Conservation (phyloP, 2,888 invertebrate genomes). For the Caenorhabditis sp. region DNA sequence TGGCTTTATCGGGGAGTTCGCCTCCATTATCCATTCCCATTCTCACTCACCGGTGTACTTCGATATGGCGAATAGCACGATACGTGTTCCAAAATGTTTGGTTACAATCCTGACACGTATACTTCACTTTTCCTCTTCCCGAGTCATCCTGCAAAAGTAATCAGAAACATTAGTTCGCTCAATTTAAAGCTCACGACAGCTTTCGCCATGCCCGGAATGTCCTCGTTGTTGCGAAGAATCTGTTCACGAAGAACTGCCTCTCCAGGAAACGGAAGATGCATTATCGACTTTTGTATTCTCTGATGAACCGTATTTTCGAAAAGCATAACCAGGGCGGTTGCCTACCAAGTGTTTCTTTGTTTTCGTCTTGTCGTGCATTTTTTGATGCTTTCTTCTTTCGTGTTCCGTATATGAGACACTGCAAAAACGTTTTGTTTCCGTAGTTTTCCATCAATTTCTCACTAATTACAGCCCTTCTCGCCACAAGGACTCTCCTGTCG, state of each 20-base stretch:
- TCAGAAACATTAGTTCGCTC: background rate
- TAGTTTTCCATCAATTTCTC: background rate
- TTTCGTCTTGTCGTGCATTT: constrained; percentile 42
- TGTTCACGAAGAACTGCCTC: constrained; percentile 22
- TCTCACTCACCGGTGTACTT: constrained; percentile 38
- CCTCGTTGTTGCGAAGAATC: background rate
- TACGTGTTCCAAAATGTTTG: constrained; percentile 14
- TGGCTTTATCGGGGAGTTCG: background rate
- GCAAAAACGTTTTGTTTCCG: background rate
- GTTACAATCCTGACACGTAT: constrained; percentile 27
- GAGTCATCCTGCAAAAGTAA: constrained; percentile 14
- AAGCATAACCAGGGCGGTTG: too few species aligned
- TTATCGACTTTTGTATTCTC: background rate
- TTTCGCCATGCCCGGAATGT: constrained; percentile 20
- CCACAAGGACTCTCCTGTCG: constrained; percentile 33
- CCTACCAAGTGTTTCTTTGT: constrained; percentile 11
- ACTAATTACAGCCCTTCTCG: constrained; percentile 47
- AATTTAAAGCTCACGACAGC: background rate
- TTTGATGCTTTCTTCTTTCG: constrained; percentile 40
- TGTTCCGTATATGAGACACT: constrained; percentile 48
- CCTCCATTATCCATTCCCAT: background rate
- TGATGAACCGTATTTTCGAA: too few species aligned
- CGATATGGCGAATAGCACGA: constrained; percentile 27
- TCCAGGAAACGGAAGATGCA: background rate
- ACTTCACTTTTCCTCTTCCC: constrained; percentile 24